Conservation (phyloP, 2,113 vertebrate genomes). For the Progne subis region DNA sequence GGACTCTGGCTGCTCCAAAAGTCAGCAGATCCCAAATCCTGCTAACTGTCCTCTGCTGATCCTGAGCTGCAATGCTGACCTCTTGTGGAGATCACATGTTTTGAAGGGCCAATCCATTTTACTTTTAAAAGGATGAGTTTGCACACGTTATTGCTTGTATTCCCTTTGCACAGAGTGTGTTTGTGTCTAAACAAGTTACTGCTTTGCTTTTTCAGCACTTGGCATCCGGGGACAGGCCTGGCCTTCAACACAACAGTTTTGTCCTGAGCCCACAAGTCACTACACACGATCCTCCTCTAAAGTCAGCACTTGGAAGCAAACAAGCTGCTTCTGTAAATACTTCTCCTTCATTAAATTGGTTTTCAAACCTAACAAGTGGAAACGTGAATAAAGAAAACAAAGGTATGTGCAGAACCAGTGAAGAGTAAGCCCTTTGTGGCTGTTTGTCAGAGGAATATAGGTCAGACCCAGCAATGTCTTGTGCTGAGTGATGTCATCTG, state of each 20-base stretch:
- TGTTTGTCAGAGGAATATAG: background rate
- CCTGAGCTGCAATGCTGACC: background rate
- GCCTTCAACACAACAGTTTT: conserved; percentile 52
- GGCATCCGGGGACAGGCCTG: conserved; percentile 57
- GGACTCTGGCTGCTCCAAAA: background rate
- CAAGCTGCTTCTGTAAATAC: conserved; percentile 46
- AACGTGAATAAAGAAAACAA: conserved; percentile 82
- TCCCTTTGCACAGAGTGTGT: background rate
- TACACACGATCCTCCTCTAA: conserved; percentile 37
- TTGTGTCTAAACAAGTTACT: background rate
- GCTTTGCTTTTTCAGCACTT: conserved; percentile 56
- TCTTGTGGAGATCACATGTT: background rate
- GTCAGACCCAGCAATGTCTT: background rate
- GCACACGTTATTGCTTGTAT: background rate
- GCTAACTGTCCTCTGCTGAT: background rate
- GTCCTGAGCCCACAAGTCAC: conserved; percentile 28
- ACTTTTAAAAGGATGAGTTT: background rate
- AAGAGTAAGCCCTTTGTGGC: background rate
- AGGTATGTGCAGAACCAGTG: conserved; percentile 55
- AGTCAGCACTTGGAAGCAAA: conserved; percentile 55
- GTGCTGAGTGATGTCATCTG: background rate
- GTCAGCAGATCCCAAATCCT: fast-evolving
- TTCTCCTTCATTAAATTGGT: conserved; percentile 73
- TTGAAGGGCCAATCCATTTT: background rate
- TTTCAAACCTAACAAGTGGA: conserved; percentile 73